Conservation (phyloP, 2,113 vertebrate genomes). For the Ptilorrhoa leucosticta region DNA sequence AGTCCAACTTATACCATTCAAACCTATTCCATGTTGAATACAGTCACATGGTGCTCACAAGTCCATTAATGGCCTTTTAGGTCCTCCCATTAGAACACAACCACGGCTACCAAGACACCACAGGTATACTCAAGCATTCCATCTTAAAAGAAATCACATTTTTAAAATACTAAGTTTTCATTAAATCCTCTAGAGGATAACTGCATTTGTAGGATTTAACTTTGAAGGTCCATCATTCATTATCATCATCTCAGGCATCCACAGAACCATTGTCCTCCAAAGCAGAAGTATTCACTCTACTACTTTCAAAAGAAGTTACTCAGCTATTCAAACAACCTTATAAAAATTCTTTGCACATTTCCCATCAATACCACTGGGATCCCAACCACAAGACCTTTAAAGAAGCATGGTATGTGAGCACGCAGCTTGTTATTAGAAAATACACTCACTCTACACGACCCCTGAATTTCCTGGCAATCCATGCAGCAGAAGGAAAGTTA, state of each 20-base stretch:
- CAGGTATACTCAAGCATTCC: not conserved
- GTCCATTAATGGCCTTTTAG: not conserved
- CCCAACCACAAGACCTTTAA: not conserved
- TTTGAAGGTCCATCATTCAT: not conserved
- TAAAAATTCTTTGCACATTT: not conserved
- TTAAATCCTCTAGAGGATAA: not conserved
- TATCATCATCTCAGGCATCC: not conserved
- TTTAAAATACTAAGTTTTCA: not conserved
- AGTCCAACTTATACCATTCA: not conserved
- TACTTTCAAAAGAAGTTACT: conserved; percentile 3
- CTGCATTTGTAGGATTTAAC: not conserved
- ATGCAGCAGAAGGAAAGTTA: not conserved
- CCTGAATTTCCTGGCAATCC: not conserved
- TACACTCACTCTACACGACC: not conserved
- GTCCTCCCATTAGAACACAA: not conserved
- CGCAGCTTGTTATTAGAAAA: conserved; percentile 6
- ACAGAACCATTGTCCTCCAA: not conserved
- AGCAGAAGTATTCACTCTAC: not conserved
- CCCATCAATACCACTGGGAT: not conserved
- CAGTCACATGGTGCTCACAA: not conserved
- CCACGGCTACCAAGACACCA: not conserved
- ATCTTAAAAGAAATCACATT: not conserved
- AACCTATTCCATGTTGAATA: not conserved
- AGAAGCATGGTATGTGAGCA: not conserved
- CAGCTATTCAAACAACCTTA: not conserved